Conservation (phyloP, 2,888 invertebrate species). For the Macrophya alboannulata region DNA sequence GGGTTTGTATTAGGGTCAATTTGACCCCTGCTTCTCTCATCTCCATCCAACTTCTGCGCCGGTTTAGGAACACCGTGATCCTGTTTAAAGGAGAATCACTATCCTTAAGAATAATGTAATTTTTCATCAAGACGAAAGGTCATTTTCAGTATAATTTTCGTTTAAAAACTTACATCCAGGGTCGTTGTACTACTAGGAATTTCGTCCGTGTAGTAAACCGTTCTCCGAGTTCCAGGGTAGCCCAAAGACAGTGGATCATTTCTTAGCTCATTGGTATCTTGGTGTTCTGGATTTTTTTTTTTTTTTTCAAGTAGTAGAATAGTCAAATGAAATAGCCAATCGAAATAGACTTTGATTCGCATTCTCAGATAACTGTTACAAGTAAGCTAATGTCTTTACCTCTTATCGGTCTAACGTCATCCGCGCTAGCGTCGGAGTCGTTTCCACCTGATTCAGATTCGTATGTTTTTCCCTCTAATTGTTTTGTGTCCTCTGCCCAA, state of each 20-base stretch:
- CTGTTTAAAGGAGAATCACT: conserved; percentile 22
- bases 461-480: conserved; percentile 72
- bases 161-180: conserved; percentile 66
- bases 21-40: conserved; percentile 27
- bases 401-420: conserved; percentile 80
- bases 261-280: conserved; percentile 68
- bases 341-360: neutral
- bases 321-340: neutral
- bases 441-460: conserved; percentile 86
- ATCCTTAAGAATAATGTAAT: conserved; percentile 47
- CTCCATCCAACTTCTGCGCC: conserved; percentile 30
- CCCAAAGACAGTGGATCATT: conserved; percentile 86
- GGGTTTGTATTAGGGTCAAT: conserved; percentile 32
- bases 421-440: conserved; percentile 91
- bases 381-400: conserved; percentile 60
- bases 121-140: neutral
- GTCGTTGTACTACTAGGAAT: conserved; percentile 80
- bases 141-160: neutral
- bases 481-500: conserved; percentile 85
- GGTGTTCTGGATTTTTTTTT: conserved; percentile 61
- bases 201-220: conserved; percentile 87
- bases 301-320: conserved; percentile 21
- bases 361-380: neutral
- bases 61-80: neutral
- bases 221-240: conserved; percentile 91